phyloP scores from a whole-genome alignment of 2,797 vertebrate species.

The Mormyrus hasselquistii region DNA sequence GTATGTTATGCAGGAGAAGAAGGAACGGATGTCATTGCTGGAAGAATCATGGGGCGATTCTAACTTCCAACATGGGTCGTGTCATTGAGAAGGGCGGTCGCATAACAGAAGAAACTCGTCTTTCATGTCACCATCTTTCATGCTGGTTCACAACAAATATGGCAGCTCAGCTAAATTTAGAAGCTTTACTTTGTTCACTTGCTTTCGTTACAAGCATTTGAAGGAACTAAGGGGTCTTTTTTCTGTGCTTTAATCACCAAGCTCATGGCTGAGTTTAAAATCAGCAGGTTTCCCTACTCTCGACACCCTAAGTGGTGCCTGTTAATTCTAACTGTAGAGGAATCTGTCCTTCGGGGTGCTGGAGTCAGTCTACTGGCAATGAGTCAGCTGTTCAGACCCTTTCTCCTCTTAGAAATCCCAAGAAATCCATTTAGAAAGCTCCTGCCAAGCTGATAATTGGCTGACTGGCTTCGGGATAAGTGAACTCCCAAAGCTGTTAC shows the following conservation, averaged over 20 bases:
- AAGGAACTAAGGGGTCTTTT: not conserved
- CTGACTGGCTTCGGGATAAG: not conserved
- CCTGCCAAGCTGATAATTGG: not conserved
- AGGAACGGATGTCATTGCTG: not conserved
- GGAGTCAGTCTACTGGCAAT: not conserved
- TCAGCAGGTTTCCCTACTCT: slow-evolving; percentile 5
- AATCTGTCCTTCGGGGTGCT: not conserved
- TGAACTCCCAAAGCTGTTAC: not conserved
- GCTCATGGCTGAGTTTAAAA: not conserved
- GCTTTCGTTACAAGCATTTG: not conserved
- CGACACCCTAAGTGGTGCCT: not conserved
- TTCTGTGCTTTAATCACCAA: not conserved
- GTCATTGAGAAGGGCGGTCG: not conserved
- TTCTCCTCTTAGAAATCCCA: not conserved
- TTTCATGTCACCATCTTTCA: not conserved
- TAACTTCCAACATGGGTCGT: not conserved
- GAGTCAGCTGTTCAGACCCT: not conserved
- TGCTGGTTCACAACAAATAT: not conserved
- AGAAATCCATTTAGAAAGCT: not conserved
- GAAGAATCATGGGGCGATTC: not conserved
- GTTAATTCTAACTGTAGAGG: slow-evolving; percentile 12
- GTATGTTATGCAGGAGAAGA: not conserved
- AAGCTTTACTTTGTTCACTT: not conserved
- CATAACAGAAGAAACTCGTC: not conserved
- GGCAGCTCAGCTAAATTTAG: not conserved